Base-by-base conservation (phyloP, 2,888 invertebrate species). In the Drosophila merina region DNA sequence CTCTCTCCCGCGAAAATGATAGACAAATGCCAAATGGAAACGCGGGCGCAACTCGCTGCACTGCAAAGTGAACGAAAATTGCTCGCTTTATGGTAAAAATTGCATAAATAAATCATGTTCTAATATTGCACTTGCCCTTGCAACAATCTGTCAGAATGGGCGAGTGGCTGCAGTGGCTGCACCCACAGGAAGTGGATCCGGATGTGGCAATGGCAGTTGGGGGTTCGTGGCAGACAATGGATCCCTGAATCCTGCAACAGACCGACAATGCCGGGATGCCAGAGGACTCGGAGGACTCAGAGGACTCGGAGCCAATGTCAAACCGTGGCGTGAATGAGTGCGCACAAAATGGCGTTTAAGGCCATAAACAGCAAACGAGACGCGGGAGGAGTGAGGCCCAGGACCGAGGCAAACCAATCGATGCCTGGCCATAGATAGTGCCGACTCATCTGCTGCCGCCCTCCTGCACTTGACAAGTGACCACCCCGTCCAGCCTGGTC, bases 61-160 rank as follows among this genome's bases (percentile, higher is more conserved):
- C 47, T 31, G 60, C 60, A 63, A 63, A 48, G 59, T 52, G 58
- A 28, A 68, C 55, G 60, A 75, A 63, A 66, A 57, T 66, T 56
- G 52, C 58, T 70, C 66, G 72, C 59, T 72, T 82, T 75, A 75
- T 71, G 71, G 58, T 86, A 86, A 86, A 88, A 88, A 88, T 90
- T 89, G 88, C 89, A 88, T 90, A 87, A 86, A 88, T 88, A 88
- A 88, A 88, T 88, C 88, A 90, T 88, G 86, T 79, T 88, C 86
- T 88, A 89, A 90, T 88, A 86, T 86, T 88, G 86, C 88, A 83
- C 84, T 88, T 88, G 89, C 79, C 86, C 86, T 86, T 80, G 89
- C 77, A 75, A 75, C 87, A 88, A 88, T 88, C 88, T 88, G 83
- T 88, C 86, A 86, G 75, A 78, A 72, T 67, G 81, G 57, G 50